These are phyloP conservation scores for Romanogobio albipinnatus DNA, from an alignment of 2,113 vertebrate genomes.

Conservation along the genomic window DNA sequence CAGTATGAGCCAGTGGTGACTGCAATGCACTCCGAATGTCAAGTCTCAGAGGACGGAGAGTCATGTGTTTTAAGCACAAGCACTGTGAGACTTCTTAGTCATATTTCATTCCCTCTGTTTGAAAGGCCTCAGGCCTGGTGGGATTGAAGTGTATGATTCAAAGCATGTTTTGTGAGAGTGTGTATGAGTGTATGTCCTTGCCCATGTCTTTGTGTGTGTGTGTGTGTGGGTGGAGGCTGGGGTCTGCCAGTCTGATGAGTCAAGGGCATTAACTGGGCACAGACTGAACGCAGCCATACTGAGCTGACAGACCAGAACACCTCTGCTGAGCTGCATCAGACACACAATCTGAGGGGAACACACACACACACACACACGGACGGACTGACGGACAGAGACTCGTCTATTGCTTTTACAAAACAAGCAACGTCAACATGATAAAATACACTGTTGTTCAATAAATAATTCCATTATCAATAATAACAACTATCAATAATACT, in stretches of 20 bases:
- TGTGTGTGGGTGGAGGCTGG: slow-evolving; percentile 9
- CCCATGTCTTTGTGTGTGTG: neutral
- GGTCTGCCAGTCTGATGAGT: slow-evolving; percentile 51
- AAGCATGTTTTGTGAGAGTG: slow-evolving; percentile 8
- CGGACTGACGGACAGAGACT: accelerated
- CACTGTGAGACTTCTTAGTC: slow-evolving; percentile 38
- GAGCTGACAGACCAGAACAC: neutral
- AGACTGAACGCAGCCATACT: slow-evolving; percentile 31
- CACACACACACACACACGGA: no score
- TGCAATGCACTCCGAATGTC: slow-evolving; percentile 24
- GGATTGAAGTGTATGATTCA: slow-evolving; percentile 36
- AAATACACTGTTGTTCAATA: neutral
- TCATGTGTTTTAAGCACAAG: slow-evolving; percentile 34
- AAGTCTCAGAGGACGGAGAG: slow-evolving; percentile 46
- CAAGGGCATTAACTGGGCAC: slow-evolving; percentile 44
- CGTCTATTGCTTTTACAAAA: neutral
- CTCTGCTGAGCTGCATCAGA: slow-evolving; percentile 17
- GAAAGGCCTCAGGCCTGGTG: slow-evolving; percentile 35
- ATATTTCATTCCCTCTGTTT: slow-evolving; percentile 44
- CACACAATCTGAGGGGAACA: neutral
- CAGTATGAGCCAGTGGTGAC: neutral
- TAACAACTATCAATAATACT: neutral
- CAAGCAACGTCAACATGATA: neutral
- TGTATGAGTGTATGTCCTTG: slow-evolving; percentile 18
- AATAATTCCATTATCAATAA: neutral